Conservation (phyloP, 2,797 vertebrate genomes). For the Onychomys torridus region DNA sequence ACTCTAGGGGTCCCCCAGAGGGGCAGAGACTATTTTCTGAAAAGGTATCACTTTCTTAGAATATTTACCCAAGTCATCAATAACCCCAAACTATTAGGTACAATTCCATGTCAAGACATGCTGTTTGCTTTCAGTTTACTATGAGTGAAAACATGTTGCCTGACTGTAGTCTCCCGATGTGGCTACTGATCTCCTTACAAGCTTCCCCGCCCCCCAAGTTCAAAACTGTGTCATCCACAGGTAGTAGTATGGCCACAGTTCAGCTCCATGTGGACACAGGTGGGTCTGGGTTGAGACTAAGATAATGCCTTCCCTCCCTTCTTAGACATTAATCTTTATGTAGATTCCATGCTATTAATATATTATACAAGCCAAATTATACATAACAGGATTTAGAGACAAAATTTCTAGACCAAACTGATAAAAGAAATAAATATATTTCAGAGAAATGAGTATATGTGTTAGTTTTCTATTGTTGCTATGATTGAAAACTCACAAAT, state of each 20-base stretch:
- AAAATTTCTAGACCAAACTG: conserved; percentile 20
- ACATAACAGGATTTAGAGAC: not conserved
- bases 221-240: conserved; percentile 2
- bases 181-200: not conserved
- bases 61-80: not conserved
- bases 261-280: not conserved
- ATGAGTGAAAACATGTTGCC: not conserved
- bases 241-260: not conserved
- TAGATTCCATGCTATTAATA: not conserved
- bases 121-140: not conserved
- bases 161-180: no score
- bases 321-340: not conserved
- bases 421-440: not conserved
- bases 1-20: not conserved
- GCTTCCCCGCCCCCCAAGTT: not conserved
- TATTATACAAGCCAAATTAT: not conserved
- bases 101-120: not conserved
- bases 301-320: not conserved
- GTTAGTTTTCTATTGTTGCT: not conserved
- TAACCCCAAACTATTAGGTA: not conserved
- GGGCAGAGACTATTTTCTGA: not conserved
- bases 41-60: not conserved
- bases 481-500: not conserved
- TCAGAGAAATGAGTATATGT: not conserved
- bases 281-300: not conserved